Base-by-base conservation (phyloP, 2,888 invertebrate genomes). In the Rhimphoctona megacephalus region DNA sequence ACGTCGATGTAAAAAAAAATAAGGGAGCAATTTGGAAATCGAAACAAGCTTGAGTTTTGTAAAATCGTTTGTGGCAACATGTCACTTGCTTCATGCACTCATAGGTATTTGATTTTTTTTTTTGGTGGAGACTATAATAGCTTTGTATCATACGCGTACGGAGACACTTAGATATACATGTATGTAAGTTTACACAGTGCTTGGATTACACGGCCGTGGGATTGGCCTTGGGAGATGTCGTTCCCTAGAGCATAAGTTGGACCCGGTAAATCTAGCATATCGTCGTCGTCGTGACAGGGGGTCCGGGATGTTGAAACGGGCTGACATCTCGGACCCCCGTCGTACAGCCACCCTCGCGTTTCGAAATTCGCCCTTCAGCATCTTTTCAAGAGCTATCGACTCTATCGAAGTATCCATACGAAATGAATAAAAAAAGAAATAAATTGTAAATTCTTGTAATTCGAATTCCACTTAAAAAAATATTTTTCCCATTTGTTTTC, bases 171-270 rank as follows among this genome's bases (percentile, higher is more conserved):
- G 17, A 81, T 46, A 72, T 49, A 77, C 46, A 33, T 25, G 61
- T 33, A 43, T 64, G 72, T 66, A 49, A 22, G 66, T 61, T 36
- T 78, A 61, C 61, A 72, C 22, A 30, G 39, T 74, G 46, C 81
- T 81, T 83, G 86, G 78, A 88, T 86, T 86, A 85, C 78, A 85
- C 79, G 80, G 79, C 64, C 80, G 87, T 85, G 87, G 90, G 90
- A 92, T 92, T 92, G 92, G 92, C 90, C 92, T 90, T 91, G 91
- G 90, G 91, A 92, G 90, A 90, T 92, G 87, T 92, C 90, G 91
- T 90, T 91, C 91, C 91, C 92, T 90, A 88, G 91, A 91, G 86
- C 80, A 69, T 82, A 78, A 83, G 83, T 86, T 64, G 83, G 86
- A 81, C 80, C 77, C 73, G 81, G 81, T 69, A 83, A 78, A 74